phyloP scores from a whole-genome alignment of 2,113 vertebrate species.

The Struthidea cinerea region DNA sequence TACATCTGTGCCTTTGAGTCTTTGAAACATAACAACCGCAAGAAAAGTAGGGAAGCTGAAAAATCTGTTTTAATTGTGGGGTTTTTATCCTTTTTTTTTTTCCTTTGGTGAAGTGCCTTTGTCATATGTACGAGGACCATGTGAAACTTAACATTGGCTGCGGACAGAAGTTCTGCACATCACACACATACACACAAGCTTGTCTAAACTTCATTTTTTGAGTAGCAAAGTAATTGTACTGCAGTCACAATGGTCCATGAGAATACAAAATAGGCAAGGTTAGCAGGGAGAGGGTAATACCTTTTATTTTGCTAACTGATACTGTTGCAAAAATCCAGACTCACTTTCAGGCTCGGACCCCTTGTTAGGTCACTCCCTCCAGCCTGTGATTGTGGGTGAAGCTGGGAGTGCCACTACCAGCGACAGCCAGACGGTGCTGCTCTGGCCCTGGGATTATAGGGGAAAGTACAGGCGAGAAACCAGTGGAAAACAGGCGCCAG shows the following conservation, averaged over 20 bases:
- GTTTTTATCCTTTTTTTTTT: accelerated
- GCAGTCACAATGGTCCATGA: not conserved
- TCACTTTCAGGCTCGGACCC: not conserved
- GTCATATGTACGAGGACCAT: not conserved
- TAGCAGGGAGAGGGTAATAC: not conserved
- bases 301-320: not conserved
- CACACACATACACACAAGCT: not conserved
- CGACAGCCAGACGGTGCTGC: slow-evolving; percentile 63
- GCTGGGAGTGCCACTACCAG: not conserved
- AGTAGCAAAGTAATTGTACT: not conserved
- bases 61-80: not conserved
- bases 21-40: not conserved
- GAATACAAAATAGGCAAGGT: not conserved
- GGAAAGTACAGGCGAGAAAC: slow-evolving; percentile 25
- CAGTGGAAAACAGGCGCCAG: slow-evolving; percentile 62
- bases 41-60: not conserved
- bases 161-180: not conserved
- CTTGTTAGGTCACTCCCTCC: not conserved
- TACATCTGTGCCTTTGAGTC: not conserved
- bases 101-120: not conserved
- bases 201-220: not conserved
- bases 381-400: not conserved
- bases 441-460: slow-evolving; percentile 28
- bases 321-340: not conserved
- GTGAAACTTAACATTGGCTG: not conserved